Base-by-base conservation (phyloP, 2,797 vertebrate genomes). In the Halcyon badia region DNA sequence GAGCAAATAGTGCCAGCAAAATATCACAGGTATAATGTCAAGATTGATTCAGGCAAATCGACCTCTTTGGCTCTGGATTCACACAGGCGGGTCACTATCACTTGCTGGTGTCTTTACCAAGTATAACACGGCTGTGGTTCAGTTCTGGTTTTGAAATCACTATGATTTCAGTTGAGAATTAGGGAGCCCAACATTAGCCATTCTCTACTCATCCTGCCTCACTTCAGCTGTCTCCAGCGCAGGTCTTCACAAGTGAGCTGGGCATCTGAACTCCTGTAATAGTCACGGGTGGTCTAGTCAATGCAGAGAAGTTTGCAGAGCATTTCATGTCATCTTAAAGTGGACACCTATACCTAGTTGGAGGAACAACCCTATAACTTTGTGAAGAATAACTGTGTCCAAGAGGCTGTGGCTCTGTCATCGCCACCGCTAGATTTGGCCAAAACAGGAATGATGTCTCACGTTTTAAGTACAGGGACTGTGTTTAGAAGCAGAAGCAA, bases 1-100 rank as follows among this genome's bases (percentile, higher is more conserved):
- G 37, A 70, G 51, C 46, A 66, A 73, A 65, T 9, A 78, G 5
- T 52, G 39, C 31, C 52, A 84, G 33, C 19, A 39, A 81, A 87
- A 81, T 26, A 15, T 62, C 37, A 48, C 6, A 13, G 56, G 19
- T 58, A 83, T 68, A 49, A 31, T 10, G 18, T 44, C 14, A 8
- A 51, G 39, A 16, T 33, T 71, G 51, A 39, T 84, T 49, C 62
- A 52, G 61, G 37, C 56, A 84, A 37, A 52, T 2, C 1, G 58
- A 33, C 49, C 28, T 66, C 22, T 68, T 91, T 72, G 26, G 20
- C 30, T 61, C 44, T 73, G 26, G n/a, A 26, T 77, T 73, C 65
- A 48, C 37, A 10, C 8, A 49, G 10, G 30, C 4, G 8, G 61
- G 26, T 64, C 18, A 26, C 26, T 19, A 31, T 57, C 1, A 0